These are phyloP conservation scores for Phymastichus coffea DNA, from an alignment of 1,140 invertebrate genomes.

Conservation along the genomic window DNA sequence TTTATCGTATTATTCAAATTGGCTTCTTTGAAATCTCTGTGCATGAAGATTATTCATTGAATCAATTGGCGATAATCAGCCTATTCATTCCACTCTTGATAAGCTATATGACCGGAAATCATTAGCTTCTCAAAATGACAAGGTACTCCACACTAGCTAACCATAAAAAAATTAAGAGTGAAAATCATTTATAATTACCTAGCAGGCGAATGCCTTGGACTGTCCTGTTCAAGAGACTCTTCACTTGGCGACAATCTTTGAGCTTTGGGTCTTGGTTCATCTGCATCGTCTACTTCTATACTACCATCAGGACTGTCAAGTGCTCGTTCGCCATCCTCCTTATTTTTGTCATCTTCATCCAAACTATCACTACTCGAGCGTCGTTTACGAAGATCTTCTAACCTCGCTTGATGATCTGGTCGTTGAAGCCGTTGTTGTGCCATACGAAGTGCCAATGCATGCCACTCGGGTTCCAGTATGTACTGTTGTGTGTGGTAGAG, in stretches of 20 bases:
- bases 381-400: constrained; percentile 48
- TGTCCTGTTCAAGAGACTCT: constrained; percentile 48
- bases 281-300: constrained; percentile 51
- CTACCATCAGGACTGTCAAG: constrained; percentile 51
- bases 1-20: too few relatives aligned
- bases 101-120: too few relatives aligned
- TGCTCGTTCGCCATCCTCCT: constrained; percentile 38
- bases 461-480: constrained; percentile 52
- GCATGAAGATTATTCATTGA: constrained; percentile 9
- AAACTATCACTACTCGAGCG: constrained; percentile 45
- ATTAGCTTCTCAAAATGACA: too few relatives aligned
- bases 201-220: constrained; percentile 38
- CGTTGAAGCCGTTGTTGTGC: constrained; percentile 52
- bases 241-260: constrained; percentile 39
- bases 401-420: constrained; percentile 42
- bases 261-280: constrained; percentile 42
- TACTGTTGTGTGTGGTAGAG: constrained; percentile 53
- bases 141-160: too few relatives aligned
- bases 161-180: background rate
- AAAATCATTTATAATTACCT: constrained; percentile 19
- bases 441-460: constrained; percentile 51
- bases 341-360: constrained; percentile 41
- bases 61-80: background rate
- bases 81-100: background rate
- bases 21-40: constrained; percentile 42